Base-by-base conservation (phyloP, 2,113 vertebrate species). In the Zosterops lateralis region DNA sequence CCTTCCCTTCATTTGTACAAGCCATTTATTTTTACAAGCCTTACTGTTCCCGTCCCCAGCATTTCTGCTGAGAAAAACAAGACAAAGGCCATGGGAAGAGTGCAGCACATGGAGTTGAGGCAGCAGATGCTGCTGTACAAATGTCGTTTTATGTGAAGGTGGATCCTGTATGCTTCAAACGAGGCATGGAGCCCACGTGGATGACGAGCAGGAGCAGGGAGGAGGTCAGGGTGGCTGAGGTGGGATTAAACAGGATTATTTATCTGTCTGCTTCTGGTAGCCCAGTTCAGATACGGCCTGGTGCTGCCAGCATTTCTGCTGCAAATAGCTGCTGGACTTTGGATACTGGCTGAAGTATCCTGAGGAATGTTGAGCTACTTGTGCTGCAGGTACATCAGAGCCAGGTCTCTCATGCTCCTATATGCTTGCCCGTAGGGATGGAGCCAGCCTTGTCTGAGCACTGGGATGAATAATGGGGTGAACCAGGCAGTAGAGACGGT, bases 181-280 rank as follows among this genome's bases (percentile, higher is more conserved):
- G 5, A 66, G 31, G 40, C 36, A 8, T 0, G 0, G 85, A 73
- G 48, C 72, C 16, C 4, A 14, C 1, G 54, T 73, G 68, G 90
- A 47, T 0, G 6, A 66, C 0, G 0, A 75, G 60, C 11, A 4
- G 61, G 66, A 73, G 50, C 40, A 12, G 51, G 38, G 51, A 58
- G 51, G 31, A 60, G 51, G 32, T 29, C 38, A 5, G 73, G 47
- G 38, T 15, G 3, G 8, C 32, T 19, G 6, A 47, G 60, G 73
- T 78, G 70, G 81, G 45, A 58, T 78, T 89, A 71, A 24, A 48
- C 1, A 18, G 48, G 61, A 68, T 91, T 71, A 17, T 32, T 51
- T 66, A 3, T 50, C 65, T n/a, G 51, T 12, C 61, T 75, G 32
- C 17, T 70, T 24, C 53, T 77, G 34, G 24, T 14, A 44, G 54